A percentile compares a stretch with the other conserved stretches of the same genome.
phyloP scores from a whole-genome alignment of 2,113 vertebrate species.

The Gymnarchus niloticus region DNA sequence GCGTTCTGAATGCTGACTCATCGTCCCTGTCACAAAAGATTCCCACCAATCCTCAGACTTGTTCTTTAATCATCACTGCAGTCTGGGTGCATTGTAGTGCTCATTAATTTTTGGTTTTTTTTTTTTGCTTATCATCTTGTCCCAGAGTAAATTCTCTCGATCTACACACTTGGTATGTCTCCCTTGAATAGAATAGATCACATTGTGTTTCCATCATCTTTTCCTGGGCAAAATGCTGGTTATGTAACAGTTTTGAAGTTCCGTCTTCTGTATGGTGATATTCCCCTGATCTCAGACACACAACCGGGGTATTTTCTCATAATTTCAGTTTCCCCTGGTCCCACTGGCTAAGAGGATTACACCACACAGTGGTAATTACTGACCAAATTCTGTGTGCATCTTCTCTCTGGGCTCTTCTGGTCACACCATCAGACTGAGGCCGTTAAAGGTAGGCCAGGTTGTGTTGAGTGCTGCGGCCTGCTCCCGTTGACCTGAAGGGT shows the following conservation, averaged over 20 bases:
- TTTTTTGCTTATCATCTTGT: not conserved
- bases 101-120: not conserved
- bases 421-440: not conserved
- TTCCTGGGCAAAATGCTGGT: slow-evolving; percentile 13
- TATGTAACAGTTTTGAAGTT: slow-evolving; percentile 25
- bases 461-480: not conserved
- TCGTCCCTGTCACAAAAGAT: slow-evolving; percentile 24
- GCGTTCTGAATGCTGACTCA: slow-evolving; percentile 34
- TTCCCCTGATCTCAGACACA: slow-evolving; percentile 27
- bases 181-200: slow-evolving; percentile 10
- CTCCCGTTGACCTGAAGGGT: not conserved
- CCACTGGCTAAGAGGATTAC: slow-evolving; percentile 32
- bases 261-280: not conserved
- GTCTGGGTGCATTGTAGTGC: not conserved
- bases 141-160: slow-evolving; percentile 30
- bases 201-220: slow-evolving; percentile 6
- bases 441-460: not conserved
- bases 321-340: slow-evolving; percentile 30
- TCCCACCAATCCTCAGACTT: slow-evolving; percentile 23
- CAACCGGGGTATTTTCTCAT: slow-evolving; percentile 27
- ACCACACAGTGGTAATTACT: slow-evolving; percentile 32
- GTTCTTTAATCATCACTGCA: slow-evolving; percentile 21
- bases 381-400: slow-evolving; percentile 14
- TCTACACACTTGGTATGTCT: slow-evolving; percentile 20
- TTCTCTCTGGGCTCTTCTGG: not conserved